Evolutionary conservation across 2,113 vertebrate genomes (phyloP).

Genomic region (Onychorhynchus coronatus): DNA sequence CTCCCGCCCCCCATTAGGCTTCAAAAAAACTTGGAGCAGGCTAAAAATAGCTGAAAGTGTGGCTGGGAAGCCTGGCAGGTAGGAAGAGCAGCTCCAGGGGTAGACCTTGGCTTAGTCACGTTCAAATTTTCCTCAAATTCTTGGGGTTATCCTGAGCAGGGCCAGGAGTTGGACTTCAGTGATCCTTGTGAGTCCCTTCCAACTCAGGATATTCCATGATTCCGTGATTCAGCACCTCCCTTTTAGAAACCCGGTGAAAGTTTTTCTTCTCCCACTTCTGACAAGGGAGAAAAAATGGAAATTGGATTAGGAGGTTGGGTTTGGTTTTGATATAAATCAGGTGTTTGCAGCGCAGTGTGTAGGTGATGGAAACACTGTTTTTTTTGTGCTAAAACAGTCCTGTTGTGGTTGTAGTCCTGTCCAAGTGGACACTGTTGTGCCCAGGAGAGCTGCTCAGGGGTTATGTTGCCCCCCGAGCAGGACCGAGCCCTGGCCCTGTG

Average conservation of each 20-base stretch:
- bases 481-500: fast-evolving
- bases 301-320: fast-evolving
- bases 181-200: background rate
- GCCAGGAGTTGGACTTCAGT: background rate
- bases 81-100: background rate
- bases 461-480: fast-evolving
- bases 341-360: background rate
- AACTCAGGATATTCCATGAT: background rate
- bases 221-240: background rate
- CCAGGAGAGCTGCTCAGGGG: background rate
- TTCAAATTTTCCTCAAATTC: fast-evolving
- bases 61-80: background rate
- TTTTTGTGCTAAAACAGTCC: background rate
- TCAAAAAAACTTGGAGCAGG: background rate
- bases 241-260: background rate
- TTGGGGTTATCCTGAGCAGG: background rate
- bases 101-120: fast-evolving
- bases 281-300: background rate
- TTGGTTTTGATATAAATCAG: background rate
- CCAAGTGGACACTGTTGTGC: background rate
- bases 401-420: background rate
- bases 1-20: background rate
- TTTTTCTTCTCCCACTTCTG: background rate
- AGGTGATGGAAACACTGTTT: background rate
- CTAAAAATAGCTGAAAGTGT: background rate